A percentile compares a stretch with the other conserved stretches of the same genome.
These are phyloP conservation scores for Hyla sarda DNA, from an alignment of 2,113 vertebrate genomes.

Conservation along the genomic window DNA sequence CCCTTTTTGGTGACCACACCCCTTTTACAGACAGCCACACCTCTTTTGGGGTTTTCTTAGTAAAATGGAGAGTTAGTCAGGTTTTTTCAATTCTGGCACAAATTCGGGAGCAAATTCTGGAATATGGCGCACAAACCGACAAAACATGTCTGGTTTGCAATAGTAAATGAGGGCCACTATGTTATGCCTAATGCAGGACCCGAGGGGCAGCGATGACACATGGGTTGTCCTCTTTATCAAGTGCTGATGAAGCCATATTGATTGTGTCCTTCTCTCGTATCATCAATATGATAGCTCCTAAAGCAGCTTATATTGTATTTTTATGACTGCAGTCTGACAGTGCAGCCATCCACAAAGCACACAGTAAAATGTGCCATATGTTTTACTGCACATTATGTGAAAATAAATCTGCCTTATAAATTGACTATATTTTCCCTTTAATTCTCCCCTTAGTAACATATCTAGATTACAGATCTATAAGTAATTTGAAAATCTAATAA, in stretches of 20 bases:
- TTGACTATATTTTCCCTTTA: constrained; percentile 19
- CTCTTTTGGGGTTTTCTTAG: too few species aligned
- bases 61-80: too few species aligned
- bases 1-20: too few species aligned
- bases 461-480: constrained; percentile 31
- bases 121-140: too few species aligned
- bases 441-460: constrained; percentile 22
- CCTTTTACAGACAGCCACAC: too few species aligned
- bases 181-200: too few species aligned
- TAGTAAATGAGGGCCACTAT: too few species aligned
- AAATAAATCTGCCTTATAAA: constrained; percentile 32
- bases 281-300: background rate
- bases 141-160: too few species aligned
- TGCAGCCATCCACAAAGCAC: background rate
- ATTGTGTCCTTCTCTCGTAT: background rate
- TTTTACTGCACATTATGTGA: constrained; percentile 27
- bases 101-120: too few species aligned
- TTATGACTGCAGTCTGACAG: constrained; percentile 3
- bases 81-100: too few species aligned
- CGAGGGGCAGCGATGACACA: background rate
- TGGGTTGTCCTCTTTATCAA: background rate
- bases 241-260: background rate
- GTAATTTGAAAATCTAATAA: constrained; percentile 39
- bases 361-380: constrained; percentile 20
- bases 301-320: background rate